Percentiles rank a stretch among this genome's conserved stretches.
Evolutionary conservation across 1,140 invertebrate genomes (phyloP).

Genomic region (Drosophila mauritiana): DNA sequence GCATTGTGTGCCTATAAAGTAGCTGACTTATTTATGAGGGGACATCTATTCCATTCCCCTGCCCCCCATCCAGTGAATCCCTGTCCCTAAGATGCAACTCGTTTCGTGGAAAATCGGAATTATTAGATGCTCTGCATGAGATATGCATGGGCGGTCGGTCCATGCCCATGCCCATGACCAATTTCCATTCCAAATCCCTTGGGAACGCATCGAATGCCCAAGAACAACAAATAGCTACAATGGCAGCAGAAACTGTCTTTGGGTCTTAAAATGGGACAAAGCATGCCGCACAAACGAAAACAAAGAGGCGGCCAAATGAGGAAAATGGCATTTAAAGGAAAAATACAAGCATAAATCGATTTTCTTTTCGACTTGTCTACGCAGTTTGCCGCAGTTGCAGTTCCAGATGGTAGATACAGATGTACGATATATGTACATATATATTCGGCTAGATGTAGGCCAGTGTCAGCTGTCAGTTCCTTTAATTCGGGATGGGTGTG

Average conservation of each 20-base stretch:
- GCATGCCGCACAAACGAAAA: conserved; percentile 76
- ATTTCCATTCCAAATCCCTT: conserved; percentile 56
- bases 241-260: conserved; percentile 40
- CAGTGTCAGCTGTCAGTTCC: conserved; percentile 68
- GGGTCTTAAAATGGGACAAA: conserved; percentile 79
- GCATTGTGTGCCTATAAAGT: conserved; percentile 58
- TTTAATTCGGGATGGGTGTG: conserved; percentile 26
- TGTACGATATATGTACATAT: too few species aligned
- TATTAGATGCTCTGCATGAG: conserved; percentile 69
- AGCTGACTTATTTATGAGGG: conserved; percentile 78
- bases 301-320: conserved; percentile 69
- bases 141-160: conserved; percentile 64
- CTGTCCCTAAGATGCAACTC: conserved; percentile 57
- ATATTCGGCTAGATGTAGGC: conserved; percentile 27
- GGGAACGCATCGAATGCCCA: conserved; percentile 58
- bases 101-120: conserved; percentile 72
- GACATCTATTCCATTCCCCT: conserved; percentile 51
- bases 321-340: conserved; percentile 72
- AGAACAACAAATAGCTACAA: conserved; percentile 29
- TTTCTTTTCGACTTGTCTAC: conserved; percentile 47
- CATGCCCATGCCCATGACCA: conserved; percentile 42
- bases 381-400: conserved; percentile 41
- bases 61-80: conserved; percentile 1
- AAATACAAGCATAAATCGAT: conserved; percentile 58
- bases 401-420: conserved; percentile 41